Evolutionary conservation across 2,888 invertebrate species (phyloP).

Genomic region (Cephus pulcher): DNA sequence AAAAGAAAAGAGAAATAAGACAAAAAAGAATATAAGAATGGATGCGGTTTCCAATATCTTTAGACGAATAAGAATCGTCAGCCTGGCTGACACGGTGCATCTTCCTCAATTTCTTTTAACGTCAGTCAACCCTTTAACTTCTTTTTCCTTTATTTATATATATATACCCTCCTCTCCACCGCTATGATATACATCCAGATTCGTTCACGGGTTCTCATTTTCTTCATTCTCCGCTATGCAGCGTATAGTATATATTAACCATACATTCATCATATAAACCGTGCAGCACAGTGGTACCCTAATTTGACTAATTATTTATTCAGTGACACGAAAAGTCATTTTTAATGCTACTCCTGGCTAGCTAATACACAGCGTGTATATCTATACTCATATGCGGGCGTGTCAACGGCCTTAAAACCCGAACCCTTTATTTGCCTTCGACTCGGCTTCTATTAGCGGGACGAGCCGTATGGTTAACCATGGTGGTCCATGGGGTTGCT

Average conservation of each 20-base stretch:
- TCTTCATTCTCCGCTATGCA: background rate
- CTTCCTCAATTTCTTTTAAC: background rate
- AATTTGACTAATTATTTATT: conserved; percentile 44
- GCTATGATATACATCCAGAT: background rate
- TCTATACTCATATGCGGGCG: conserved; percentile 27
- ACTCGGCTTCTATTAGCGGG: conserved; percentile 23
- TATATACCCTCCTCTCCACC: background rate
- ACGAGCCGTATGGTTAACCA: conserved; percentile 29
- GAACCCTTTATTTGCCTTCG: conserved; percentile 14
- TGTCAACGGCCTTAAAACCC: conserved; percentile 21
- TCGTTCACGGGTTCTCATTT: background rate
- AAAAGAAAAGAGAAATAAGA: background rate
- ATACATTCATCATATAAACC: background rate
- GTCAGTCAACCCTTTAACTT: background rate
- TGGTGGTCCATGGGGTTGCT: conserved; percentile 15
- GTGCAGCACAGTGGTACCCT: background rate
- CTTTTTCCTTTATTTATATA: background rate
- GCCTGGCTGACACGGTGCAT: background rate
- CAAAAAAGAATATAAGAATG: background rate
- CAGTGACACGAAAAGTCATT: conserved; percentile 15
- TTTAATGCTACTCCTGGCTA: conserved; percentile 1
- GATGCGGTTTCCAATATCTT: background rate
- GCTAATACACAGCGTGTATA: background rate
- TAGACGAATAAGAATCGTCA: background rate
- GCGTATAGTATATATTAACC: background rate